Evolutionary conservation across 2,113 vertebrate genomes (phyloP).

Genomic region (Bostrychus sinensis): DNA sequence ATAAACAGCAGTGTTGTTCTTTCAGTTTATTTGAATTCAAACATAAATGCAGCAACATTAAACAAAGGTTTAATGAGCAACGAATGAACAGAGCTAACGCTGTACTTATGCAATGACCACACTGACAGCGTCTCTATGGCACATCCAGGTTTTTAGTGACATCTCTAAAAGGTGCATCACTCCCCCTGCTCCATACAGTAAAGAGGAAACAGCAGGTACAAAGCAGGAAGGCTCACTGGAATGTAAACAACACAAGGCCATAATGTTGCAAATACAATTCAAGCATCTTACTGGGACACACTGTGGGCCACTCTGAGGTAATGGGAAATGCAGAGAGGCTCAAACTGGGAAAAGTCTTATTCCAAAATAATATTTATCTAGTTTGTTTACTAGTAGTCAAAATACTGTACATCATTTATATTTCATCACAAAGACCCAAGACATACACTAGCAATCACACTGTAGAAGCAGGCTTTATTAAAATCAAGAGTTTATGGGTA

Average conservation of each 20-base stretch:
- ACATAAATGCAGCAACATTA: conserved; percentile 65
- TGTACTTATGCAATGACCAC: conserved; percentile 44
- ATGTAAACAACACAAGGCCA: conserved; percentile 65
- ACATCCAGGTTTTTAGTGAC: conserved; percentile 38
- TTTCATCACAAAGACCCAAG: conserved; percentile 10
- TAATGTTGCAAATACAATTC: conserved; percentile 45
- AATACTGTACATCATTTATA: conserved; percentile 14
- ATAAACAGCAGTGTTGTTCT: not conserved
- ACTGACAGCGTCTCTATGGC: conserved; percentile 51
- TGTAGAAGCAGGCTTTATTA: not conserved
- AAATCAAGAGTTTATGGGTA: not conserved
- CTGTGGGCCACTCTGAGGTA: conserved; percentile 35
- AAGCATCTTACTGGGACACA: conserved; percentile 49
- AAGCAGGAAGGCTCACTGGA: conserved; percentile 49
- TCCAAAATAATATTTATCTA: conserved; percentile 24
- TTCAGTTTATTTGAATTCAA: conserved; percentile 73
- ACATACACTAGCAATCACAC: conserved; percentile 9
- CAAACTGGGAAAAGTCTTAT: conserved; percentile 31
- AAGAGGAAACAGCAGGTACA: conserved; percentile 20
- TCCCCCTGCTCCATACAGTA: conserved; percentile 24
- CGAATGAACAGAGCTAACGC: conserved; percentile 47
- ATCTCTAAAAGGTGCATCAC: conserved; percentile 23
- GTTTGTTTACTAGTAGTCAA: not conserved
- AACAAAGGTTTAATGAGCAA: conserved; percentile 49
- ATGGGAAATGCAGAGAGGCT: conserved; percentile 20